Conservation (phyloP, 2,113 vertebrate genomes). For the Beaufortia kweichowensis region DNA sequence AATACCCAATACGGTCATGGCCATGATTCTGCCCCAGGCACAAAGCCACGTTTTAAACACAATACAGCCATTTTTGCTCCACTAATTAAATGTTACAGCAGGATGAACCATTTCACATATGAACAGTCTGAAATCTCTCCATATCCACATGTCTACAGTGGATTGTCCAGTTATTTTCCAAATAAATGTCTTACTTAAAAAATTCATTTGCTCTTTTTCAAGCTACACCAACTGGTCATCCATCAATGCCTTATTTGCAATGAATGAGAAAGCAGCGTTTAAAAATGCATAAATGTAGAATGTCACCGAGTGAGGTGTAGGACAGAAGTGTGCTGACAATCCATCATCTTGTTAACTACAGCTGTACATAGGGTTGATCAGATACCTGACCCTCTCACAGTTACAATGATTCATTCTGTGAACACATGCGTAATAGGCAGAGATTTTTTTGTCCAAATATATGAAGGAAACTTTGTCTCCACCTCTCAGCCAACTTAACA, state of each 20-base stretch:
- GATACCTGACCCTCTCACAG: not conserved
- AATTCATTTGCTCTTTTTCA: not conserved
- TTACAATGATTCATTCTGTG: not conserved
- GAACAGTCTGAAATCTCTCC: no score
- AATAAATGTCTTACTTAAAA: not conserved
- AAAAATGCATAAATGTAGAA: slow-evolving; percentile 22
- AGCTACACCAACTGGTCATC: not conserved
- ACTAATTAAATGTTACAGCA: no score
- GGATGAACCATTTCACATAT: no score
- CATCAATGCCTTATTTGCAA: slow-evolving; percentile 19
- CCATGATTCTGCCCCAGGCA: no score
- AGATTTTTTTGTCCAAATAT: not conserved
- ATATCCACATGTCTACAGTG: no score
- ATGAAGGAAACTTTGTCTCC: slow-evolving; percentile 3
- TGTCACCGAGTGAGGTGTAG: slow-evolving; percentile 8
- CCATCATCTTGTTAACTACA: slow-evolving; percentile 22
- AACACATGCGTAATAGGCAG: not conserved
- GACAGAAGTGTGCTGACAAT: not conserved
- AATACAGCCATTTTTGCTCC: no score
- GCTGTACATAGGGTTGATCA: slow-evolving; percentile 9
- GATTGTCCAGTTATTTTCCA: no score
- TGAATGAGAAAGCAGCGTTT: slow-evolving; percentile 17
- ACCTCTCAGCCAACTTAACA: not conserved
- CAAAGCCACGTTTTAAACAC: no score
- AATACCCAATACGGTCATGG: no score